Percentiles rank a stretch among this genome's conserved stretches.
Evolutionary conservation across 2,113 vertebrate species (phyloP).

Genomic region (Maccullochella peelii): DNA sequence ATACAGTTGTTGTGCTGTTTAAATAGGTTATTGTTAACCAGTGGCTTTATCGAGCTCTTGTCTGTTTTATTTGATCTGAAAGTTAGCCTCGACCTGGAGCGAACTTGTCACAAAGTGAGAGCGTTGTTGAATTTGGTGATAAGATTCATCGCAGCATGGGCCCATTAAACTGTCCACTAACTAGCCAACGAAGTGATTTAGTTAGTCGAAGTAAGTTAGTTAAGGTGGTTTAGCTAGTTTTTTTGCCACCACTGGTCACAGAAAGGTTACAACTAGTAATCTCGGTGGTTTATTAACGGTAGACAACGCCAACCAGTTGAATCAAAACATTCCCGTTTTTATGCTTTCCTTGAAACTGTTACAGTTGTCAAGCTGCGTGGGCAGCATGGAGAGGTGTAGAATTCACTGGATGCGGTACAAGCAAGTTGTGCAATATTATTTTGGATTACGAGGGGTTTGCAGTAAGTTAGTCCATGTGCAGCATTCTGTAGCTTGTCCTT

Average conservation of each 20-base stretch:
- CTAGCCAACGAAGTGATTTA: neutral
- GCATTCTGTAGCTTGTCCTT: too few species aligned
- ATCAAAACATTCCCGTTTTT: neutral
- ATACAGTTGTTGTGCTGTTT: neutral
- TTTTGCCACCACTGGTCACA: neutral
- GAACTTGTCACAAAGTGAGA: constrained; percentile 10
- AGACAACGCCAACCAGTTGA: neutral
- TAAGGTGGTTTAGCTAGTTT: neutral
- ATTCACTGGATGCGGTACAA: neutral
- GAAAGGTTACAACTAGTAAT: neutral
- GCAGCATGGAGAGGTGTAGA: neutral
- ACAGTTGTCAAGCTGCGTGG: neutral
- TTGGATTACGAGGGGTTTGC: neutral
- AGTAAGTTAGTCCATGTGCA: neutral
- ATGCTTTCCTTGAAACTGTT: neutral
- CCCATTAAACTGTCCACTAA: neutral
- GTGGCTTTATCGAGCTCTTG: neutral
- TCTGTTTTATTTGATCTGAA: accelerated
- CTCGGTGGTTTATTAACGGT: neutral
- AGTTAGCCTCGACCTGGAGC: neutral
- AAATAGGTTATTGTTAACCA: accelerated
- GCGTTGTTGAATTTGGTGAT: neutral
- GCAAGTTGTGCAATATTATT: too few species aligned
- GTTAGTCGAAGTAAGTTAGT: too few species aligned
- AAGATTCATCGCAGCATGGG: neutral